Base-by-base conservation (phyloP, 2,113 vertebrate genomes). In the Colistium nudipinnis region DNA sequence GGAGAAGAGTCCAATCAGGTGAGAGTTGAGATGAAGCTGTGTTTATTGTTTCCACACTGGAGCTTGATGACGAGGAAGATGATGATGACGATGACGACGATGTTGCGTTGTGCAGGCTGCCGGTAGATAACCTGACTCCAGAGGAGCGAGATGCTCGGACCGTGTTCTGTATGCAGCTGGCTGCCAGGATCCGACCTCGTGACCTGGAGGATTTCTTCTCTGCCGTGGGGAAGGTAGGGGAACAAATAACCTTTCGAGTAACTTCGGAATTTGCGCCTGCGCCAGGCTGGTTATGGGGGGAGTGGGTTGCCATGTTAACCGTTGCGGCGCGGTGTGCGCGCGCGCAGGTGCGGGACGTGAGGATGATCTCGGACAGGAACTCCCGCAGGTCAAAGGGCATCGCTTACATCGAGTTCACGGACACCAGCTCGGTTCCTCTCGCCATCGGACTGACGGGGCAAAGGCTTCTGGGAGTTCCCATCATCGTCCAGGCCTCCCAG, bases 141-240 rank as follows among this genome's bases (percentile, higher is more conserved):
- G 97, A 99, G 70, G 97, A 99, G 88, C 94, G 97, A 39, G 97
- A 99, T 83, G 95, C 96, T 39, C 93, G 97, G 24, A 99, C 97
- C 0, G 97, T 99, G 2, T 98, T 99, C 81, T 99, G 97, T 65
- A 99, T 99, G 97, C 97, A 99, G 69, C 89, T 99, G 67, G 97
- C 97, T n/a, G 97, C 97, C 55, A 92, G 97, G 86, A 99, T 99
- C 71, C 92, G 97, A 24, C 96, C 97, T 2, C 92, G 96, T 70
- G 97, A 99, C 87, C 90, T 99, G 87, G 97, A 99, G 89, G 97
- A 99, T 65, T 99, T 99, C 90, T 99, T 98, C 87, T 99, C 97
- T 70, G 96, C 97, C 55, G 97, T 99, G 66, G 97, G 97, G 52
- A 98, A 98, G 92, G 97, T 98, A 22, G 11, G 9, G 4, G 30